phyloP scores from a whole-genome alignment of 2,113 vertebrate species.

The Gasterosteus nipponicus region DNA sequence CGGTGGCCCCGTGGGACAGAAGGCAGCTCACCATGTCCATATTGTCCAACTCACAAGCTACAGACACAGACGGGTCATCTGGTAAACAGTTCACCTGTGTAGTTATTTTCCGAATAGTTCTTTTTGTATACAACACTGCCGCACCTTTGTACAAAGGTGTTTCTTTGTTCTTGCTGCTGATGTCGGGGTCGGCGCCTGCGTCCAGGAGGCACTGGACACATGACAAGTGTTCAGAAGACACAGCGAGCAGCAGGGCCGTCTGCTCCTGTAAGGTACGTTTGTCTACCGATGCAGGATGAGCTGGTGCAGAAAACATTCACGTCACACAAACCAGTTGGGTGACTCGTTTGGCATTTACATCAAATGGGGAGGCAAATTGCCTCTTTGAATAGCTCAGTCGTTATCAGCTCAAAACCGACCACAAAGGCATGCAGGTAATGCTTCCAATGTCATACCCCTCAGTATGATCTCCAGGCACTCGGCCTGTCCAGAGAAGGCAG shows the following conservation, averaged over 20 bases:
- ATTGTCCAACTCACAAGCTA: conserved; percentile 91
- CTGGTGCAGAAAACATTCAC: conserved; percentile 67
- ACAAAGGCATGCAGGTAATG: neutral
- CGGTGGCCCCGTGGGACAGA: conserved; percentile 84
- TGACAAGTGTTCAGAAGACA: conserved; percentile 85
- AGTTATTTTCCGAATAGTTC: neutral
- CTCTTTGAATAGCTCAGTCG: neutral
- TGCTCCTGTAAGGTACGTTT: conserved; percentile 95
- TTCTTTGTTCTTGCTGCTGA: conserved; percentile 92
- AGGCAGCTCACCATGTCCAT: conserved; percentile 84
- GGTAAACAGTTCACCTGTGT: neutral
- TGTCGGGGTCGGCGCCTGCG: conserved; percentile 91
- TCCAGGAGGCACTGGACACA: conserved; percentile 88
- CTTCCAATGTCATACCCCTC: conserved; percentile 79
- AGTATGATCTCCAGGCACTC: conserved; percentile 85
- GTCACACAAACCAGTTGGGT: neutral
- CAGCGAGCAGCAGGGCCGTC: conserved; percentile 89
- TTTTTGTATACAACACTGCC: conserved; percentile 13
- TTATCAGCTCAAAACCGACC: neutral
- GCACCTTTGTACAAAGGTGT: conserved; percentile 94
- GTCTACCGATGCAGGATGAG: conserved; percentile 86
- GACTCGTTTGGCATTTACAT: neutral
- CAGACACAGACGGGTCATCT: conserved; percentile 11
- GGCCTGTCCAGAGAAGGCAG: conserved; percentile 87
- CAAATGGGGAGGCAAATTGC: neutral